Evolutionary conservation across 2,113 vertebrate species (phyloP), one percentile per base, ranked within the genome.

Genomic region (Saccopteryx leptura): DNA sequence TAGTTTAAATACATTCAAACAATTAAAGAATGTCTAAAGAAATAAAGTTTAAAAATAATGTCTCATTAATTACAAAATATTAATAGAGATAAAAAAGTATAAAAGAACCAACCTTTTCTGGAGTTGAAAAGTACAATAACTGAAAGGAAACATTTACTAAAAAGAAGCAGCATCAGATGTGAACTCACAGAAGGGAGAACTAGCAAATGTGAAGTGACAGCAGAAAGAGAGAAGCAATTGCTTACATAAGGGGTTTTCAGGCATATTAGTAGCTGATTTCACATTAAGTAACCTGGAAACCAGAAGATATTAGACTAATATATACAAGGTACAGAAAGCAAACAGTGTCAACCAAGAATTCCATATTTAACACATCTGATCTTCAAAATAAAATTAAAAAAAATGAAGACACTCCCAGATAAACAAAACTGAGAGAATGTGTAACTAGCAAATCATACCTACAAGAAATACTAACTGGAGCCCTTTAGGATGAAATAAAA

Each of bases 381-480:
- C 14, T 63, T 71, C 48, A 79, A 71, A 85, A 94, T 84, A 90
- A 84, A 48, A 90, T 39, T 76, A 39, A 90, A 69, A 61, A 50
- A 84, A 83, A 50, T 68, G 28, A 82, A 89, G 60, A 68, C 33
- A 68, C 76, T 76, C 9, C 81, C 19, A 71, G 26, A 71, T n/a
- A 79, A 39, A 56, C 56, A 63, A 85, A 91, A 54, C 26, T 68
- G 60, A 69, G 31, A 90, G 39, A 85, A 52, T 79, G 4, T 54
- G 18, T 18, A n/a, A 90, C 58, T 56, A 54, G 54, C 19, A 79
- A 79, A 90, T 4, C 24, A 79, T 14, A 7, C 46, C 19, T 85
- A 69, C 28, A 63, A 69, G 61, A 52, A 21, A 61, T 39, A 54
- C 5, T 13, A 69, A 61, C 50, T 39, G 31, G 31, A 76, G 2